phyloP scores from a whole-genome alignment of 1,140 invertebrate genomes.

The Plectrocnemia conspersa region DNA sequence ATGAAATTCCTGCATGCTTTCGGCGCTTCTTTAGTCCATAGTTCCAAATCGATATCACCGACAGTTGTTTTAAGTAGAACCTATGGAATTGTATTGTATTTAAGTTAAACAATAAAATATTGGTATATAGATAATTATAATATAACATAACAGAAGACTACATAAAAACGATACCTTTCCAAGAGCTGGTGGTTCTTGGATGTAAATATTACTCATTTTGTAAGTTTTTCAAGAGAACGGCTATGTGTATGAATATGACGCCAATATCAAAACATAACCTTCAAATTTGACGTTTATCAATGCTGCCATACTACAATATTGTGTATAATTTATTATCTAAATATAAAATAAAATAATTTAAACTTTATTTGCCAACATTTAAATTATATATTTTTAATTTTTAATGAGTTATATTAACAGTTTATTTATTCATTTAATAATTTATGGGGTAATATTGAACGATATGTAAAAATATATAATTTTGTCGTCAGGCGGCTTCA shows the following conservation, averaged over 20 bases:
- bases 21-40: slow-evolving; percentile 96
- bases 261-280: slow-evolving; percentile 15
- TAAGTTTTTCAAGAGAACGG: too few species aligned
- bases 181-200: slow-evolving; percentile 90
- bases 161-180: slow-evolving; percentile 69
- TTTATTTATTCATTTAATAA: too few species aligned
- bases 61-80: slow-evolving; percentile 86
- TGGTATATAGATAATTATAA: slow-evolving; percentile 1
- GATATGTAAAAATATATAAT: too few species aligned
- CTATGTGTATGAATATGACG: too few species aligned
- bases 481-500: too few species aligned
- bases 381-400: too few species aligned
- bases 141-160: slow-evolving; percentile 19
- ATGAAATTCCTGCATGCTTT: slow-evolving; percentile 96
- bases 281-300: not conserved
- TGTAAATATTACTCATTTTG: slow-evolving; percentile 68
- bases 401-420: too few species aligned
- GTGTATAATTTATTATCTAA: too few species aligned
- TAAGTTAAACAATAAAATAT: slow-evolving; percentile 18
- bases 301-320: not conserved
- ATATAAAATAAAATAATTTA: too few species aligned
- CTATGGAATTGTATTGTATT: slow-evolving; percentile 49
- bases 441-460: too few species aligned
- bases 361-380: too few species aligned
- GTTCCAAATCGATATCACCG: slow-evolving; percentile 96